Evolutionary conservation across 2,113 vertebrate species (phyloP).

Genomic region (Saiga tatarica): DNA sequence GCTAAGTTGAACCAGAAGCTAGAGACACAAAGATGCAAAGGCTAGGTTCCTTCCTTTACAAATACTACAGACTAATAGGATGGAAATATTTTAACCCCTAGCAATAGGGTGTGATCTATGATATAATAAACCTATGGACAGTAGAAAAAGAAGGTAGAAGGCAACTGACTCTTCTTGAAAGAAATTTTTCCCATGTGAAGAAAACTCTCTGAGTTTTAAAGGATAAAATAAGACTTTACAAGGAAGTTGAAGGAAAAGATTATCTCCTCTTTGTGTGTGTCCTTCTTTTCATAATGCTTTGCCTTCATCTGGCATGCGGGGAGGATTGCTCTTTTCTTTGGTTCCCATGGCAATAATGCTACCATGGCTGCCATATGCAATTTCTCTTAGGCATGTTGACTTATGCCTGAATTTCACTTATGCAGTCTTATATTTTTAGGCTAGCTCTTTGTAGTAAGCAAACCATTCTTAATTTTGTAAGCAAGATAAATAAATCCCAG

Average conservation of each 20-base stretch:
- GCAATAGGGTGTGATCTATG: neutral
- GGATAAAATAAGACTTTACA: neutral
- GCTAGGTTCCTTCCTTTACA: neutral
- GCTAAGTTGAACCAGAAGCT: neutral
- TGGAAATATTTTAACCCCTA: neutral
- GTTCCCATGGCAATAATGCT: neutral
- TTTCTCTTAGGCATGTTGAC: neutral
- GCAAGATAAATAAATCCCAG: neutral
- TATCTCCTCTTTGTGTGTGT: fast-evolving
- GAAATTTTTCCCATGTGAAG: neutral
- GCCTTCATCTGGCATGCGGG: neutral
- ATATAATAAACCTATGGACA: fast-evolving
- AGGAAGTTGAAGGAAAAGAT: neutral
- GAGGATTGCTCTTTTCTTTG: too few relatives aligned
- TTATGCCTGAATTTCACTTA: neutral
- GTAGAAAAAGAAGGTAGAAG: neutral
- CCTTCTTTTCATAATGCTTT: neutral
- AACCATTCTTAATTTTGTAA: neutral
- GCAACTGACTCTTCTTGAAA: neutral
- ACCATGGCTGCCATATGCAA: neutral
- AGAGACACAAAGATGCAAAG: neutral
- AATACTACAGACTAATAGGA: neutral
- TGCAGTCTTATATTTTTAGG: neutral
- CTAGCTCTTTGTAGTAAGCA: neutral
- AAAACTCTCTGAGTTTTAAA: neutral